Evolutionary conservation across 2,113 vertebrate species (phyloP).

Genomic region (Pelmatolapia mariae): DNA sequence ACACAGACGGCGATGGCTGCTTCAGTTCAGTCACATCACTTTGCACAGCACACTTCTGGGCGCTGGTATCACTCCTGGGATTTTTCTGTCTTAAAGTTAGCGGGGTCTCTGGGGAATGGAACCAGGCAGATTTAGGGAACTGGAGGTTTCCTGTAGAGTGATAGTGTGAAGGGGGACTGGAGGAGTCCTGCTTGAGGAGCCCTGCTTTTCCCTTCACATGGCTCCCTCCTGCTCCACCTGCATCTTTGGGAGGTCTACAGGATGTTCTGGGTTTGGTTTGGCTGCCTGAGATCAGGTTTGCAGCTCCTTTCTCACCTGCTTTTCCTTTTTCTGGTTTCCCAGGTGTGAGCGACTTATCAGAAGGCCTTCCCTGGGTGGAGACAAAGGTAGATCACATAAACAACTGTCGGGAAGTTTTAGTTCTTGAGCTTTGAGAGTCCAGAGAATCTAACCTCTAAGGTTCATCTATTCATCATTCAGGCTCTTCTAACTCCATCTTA

Average conservation of each 20-base stretch:
- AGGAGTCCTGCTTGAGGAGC: neutral
- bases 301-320: neutral
- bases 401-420: neutral
- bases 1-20: constrained; percentile 9
- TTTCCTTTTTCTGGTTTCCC: neutral
- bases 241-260: neutral
- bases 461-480: neutral
- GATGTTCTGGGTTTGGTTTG: neutral
- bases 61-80: neutral
- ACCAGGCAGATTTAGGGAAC: constrained; percentile 12
- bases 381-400: neutral
- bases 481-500: neutral
- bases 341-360: neutral
- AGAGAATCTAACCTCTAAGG: neutral
- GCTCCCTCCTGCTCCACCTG: neutral
- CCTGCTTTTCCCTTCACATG: neutral
- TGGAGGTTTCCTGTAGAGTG: constrained; percentile 40
- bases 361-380: neutral
- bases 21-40: neutral
- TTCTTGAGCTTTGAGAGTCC: neutral
- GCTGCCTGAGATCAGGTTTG: neutral
- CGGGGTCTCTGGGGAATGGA: constrained; percentile 24
- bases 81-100: neutral
- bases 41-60: neutral
- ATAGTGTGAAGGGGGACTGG: constrained; percentile 32